phyloP scores from a whole-genome alignment of 2,888 invertebrate genomes.

The Hyposoter didymator region DNA sequence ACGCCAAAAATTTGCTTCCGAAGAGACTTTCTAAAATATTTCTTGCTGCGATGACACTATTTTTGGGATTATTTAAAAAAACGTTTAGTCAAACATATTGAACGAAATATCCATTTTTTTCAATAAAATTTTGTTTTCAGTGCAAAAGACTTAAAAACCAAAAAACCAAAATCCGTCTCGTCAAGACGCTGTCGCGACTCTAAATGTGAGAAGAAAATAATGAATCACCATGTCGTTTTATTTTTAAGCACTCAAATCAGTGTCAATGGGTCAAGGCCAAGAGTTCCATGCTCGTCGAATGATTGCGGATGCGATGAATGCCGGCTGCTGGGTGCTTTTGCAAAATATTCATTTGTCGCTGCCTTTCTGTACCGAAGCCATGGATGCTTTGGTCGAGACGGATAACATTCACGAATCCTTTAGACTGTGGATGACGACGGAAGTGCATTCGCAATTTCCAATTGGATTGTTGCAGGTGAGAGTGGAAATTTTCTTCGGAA shows the following conservation, averaged over 20 bases:
- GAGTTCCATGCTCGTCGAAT: conserved; percentile 94
- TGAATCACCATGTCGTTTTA: not conserved
- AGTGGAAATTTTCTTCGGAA: not conserved
- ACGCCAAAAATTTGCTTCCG: too few relatives aligned
- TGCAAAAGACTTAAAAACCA: too few relatives aligned
- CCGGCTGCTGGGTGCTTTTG: conserved; percentile 96
- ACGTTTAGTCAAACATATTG: too few relatives aligned
- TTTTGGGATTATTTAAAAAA: too few relatives aligned
- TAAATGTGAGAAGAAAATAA: conserved; percentile 31
- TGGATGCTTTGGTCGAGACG: conserved; percentile 94
- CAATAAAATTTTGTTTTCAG: too few relatives aligned
- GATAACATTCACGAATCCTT: conserved; percentile 93
- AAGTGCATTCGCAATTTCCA: conserved; percentile 96
- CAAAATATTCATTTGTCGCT: conserved; percentile 98
- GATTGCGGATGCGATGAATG: conserved; percentile 91
- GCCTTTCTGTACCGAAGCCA: conserved; percentile 96
- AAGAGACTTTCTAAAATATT: too few relatives aligned
- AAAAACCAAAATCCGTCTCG: too few relatives aligned
- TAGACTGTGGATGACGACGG: conserved; percentile 97
- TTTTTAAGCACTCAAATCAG: conserved; percentile 89
- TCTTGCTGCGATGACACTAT: too few relatives aligned
- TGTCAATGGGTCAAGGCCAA: conserved; percentile 99
- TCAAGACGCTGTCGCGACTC: not conserved
- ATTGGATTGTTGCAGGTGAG: conserved; percentile 89
- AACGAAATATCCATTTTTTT: too few relatives aligned